Conservation (phyloP, 2,113 vertebrate species). For the Genyomyrus donnyi region DNA sequence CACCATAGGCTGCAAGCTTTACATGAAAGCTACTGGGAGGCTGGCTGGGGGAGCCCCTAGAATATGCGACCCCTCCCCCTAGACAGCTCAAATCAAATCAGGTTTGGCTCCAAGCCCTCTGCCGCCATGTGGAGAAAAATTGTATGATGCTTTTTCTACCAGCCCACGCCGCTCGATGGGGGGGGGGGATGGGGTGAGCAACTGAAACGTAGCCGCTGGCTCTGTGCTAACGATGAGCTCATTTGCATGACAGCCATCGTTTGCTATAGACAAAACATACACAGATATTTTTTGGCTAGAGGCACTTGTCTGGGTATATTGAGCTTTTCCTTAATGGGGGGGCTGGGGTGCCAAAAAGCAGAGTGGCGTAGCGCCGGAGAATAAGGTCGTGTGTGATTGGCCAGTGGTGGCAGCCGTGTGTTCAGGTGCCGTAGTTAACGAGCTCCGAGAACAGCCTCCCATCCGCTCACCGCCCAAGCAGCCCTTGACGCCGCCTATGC, state of each 20-base stretch:
- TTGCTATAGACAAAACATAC: background rate
- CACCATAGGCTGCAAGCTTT: background rate
- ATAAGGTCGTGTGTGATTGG: background rate
- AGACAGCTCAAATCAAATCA: conserved; percentile 27
- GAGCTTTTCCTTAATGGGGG: background rate
- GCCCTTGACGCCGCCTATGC: background rate
- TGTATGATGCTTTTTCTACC: background rate
- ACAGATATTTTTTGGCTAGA: background rate
- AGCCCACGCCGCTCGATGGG: background rate
- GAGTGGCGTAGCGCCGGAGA: background rate
- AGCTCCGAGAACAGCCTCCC: background rate
- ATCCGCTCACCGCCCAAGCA: no score
- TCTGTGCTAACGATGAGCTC: background rate
- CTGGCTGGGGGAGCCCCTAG: background rate
- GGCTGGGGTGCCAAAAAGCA: background rate
- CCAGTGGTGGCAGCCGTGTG: background rate
- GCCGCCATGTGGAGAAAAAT: background rate
- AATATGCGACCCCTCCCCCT: background rate
- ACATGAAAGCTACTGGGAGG: background rate
- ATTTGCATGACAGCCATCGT: conserved; percentile 7
- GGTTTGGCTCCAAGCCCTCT: background rate
- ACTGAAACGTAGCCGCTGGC: conserved; percentile 1
- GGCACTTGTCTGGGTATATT: background rate
- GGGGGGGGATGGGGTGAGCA: background rate
- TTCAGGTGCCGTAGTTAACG: background rate